Conservation (phyloP, 1,140 invertebrate genomes). For the Formica selysi region DNA sequence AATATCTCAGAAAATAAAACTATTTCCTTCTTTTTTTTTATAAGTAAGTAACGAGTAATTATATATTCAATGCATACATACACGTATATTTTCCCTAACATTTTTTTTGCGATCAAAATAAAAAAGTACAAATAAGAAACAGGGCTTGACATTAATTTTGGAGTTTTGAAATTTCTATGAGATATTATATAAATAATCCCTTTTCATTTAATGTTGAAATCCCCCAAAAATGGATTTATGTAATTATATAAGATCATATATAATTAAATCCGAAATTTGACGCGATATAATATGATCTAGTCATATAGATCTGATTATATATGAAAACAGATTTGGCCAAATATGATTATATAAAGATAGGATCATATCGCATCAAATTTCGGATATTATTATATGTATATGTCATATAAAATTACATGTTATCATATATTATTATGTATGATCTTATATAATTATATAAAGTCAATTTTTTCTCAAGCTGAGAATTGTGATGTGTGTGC, state of each 20-base stretch:
- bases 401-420: too few relatives aligned
- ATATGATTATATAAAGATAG: too few relatives aligned
- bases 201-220: not conserved
- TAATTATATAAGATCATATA: too few relatives aligned
- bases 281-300: too few relatives aligned
- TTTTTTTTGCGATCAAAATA: not conserved
- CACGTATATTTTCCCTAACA: not conserved
- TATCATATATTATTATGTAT: too few relatives aligned
- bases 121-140: not conserved
- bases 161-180: not conserved
- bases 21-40: not conserved
- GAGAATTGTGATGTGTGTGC: not conserved
- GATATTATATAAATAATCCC: not conserved
- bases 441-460: too few relatives aligned
- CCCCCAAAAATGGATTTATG: too few relatives aligned
- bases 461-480: not conserved
- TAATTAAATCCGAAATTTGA: too few relatives aligned
- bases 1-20: not conserved
- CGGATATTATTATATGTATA: too few relatives aligned
- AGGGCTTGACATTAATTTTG: not conserved
- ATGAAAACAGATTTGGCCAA: too few relatives aligned
- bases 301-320: too few relatives aligned
- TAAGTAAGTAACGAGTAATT: slow-evolving; percentile 3
- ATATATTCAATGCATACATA: not conserved
- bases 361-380: too few relatives aligned